These are phyloP conservation scores for Mergus octosetaceus DNA, from an alignment of 2,797 vertebrate species.

Conservation along the genomic window DNA sequence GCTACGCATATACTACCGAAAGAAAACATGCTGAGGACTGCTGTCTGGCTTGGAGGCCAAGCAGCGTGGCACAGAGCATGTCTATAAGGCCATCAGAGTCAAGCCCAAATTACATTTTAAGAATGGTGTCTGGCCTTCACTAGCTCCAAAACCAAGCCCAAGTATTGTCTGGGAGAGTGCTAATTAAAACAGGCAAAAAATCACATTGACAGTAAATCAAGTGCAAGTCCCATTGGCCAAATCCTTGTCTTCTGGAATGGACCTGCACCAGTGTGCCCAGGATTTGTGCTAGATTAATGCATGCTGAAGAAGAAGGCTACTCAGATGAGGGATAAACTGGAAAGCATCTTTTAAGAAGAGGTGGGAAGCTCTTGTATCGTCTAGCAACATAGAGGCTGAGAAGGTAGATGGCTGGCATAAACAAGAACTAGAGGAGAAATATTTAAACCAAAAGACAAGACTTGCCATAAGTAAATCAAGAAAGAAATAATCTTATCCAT, in stretches of 20 bases:
- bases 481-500: not conserved
- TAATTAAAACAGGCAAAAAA: not conserved
- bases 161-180: not conserved
- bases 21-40: not conserved
- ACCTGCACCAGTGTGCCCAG: not conserved
- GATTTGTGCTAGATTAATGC: not conserved
- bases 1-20: not conserved
- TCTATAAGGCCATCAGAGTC: not conserved
- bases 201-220: fast-evolving
- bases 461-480: not conserved
- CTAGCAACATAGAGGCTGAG: not conserved
- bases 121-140: not conserved
- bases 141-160: not conserved
- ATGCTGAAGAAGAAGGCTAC: not conserved
- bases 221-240: not conserved
- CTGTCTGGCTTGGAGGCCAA: not conserved
- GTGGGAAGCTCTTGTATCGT: not conserved
- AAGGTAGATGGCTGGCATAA: not conserved
- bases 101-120: not conserved
- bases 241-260: not conserved
- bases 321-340: not conserved
- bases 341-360: not conserved
- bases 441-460: not conserved
- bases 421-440: not conserved
- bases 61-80: not conserved